These are phyloP conservation scores for Lepeophtheirus salmonis DNA, from an alignment of 1,140 invertebrate species.

Conservation along the genomic window DNA sequence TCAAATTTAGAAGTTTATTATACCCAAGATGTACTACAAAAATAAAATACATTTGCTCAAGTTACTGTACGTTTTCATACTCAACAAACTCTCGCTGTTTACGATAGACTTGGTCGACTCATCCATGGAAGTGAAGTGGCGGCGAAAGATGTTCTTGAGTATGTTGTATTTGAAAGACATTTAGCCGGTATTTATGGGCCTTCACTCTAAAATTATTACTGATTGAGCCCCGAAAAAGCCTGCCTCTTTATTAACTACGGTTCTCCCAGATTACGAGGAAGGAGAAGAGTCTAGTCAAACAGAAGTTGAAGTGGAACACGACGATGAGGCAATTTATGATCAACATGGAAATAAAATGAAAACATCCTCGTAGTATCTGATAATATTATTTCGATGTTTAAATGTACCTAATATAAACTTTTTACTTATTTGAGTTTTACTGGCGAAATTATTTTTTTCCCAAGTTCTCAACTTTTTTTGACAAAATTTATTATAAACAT, in stretches of 20 bases:
- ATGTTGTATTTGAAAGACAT: slow-evolving; percentile 92
- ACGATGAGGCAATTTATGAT: not conserved
- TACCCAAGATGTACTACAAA: slow-evolving; percentile 48
- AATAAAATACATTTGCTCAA: slow-evolving; percentile 76
- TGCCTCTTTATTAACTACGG: slow-evolving; percentile 22
- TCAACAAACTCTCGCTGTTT: slow-evolving; percentile 56
- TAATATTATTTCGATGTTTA: no score
- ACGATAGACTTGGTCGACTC: slow-evolving; percentile 86
- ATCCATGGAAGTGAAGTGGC: slow-evolving; percentile 77
- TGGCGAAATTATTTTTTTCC: no score
- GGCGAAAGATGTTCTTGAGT: slow-evolving; percentile 69
- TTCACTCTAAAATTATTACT: slow-evolving; percentile 80
- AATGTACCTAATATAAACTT: no score
- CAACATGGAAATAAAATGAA: not conserved
- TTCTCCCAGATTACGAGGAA: not conserved
- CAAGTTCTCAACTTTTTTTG: no score
- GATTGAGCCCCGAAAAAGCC: slow-evolving; percentile 47
- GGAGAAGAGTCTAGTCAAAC: not conserved
- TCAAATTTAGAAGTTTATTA: no score
- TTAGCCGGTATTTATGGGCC: slow-evolving; percentile 71
- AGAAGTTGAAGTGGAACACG: not conserved
- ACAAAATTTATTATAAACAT: no score
- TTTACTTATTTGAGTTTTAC: no score
- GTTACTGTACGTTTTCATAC: slow-evolving; percentile 81
- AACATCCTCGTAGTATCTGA: no score